Conservation (phyloP, 2,888 invertebrate species). For the Aporophyla lueneburgensis region DNA sequence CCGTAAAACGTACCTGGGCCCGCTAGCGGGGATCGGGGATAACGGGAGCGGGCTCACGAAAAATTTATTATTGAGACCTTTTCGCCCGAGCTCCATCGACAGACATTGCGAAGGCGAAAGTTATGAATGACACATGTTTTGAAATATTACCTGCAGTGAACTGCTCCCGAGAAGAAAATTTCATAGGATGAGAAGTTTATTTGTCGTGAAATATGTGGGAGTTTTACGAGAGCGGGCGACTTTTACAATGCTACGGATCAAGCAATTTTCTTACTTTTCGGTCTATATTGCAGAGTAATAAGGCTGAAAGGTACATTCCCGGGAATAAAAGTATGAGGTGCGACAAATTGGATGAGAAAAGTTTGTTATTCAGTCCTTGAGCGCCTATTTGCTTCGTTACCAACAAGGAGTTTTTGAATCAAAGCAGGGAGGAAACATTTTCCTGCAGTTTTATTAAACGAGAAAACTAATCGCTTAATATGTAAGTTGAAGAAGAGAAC, state of each 20-base stretch:
- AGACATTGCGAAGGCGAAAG: slow-evolving; percentile 91
- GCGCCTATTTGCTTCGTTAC: slow-evolving; percentile 74
- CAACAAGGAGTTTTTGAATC: slow-evolving; percentile 70
- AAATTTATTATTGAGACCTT: slow-evolving; percentile 91
- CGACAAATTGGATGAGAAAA: slow-evolving; percentile 88
- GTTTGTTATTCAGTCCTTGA: slow-evolving; percentile 80
- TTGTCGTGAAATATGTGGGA: slow-evolving; percentile 90
- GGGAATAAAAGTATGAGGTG: slow-evolving; percentile 86
- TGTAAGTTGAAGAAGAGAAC: slow-evolving; percentile 31
- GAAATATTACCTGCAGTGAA: slow-evolving; percentile 90
- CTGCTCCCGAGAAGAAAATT: slow-evolving; percentile 87
- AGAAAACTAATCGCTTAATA: slow-evolving; percentile 48
- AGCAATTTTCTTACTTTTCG: slow-evolving; percentile 86
- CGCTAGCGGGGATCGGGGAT: slow-evolving; percentile 89
- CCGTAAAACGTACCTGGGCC: slow-evolving; percentile 90
- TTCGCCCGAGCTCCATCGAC: slow-evolving; percentile 89
- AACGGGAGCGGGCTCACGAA: slow-evolving; percentile 89
- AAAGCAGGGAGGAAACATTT: slow-evolving; percentile 67
- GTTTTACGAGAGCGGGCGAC: slow-evolving; percentile 87
- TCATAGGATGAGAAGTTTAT: slow-evolving; percentile 90
- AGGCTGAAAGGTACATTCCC: slow-evolving; percentile 80
- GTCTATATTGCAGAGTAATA: slow-evolving; percentile 84
- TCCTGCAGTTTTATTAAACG: slow-evolving; percentile 50
- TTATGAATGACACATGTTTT: slow-evolving; percentile 91
- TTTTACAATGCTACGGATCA: slow-evolving; percentile 88